These are phyloP conservation scores for Penaeus vannamei DNA, from an alignment of 1,140 invertebrate genomes.

Conservation along the genomic window DNA sequence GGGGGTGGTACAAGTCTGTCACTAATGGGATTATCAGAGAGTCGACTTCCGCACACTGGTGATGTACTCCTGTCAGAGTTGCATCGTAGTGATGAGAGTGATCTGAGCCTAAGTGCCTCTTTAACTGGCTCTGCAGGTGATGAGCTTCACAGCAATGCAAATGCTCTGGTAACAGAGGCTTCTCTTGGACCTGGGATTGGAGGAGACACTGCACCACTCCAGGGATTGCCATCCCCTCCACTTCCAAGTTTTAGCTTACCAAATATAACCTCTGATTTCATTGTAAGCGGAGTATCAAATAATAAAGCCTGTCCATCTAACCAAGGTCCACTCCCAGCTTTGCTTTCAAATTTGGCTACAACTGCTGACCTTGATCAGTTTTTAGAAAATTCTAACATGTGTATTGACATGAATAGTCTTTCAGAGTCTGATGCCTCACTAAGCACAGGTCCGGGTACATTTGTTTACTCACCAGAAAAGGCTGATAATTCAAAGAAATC, in stretches of 20 bases:
- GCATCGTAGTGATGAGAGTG: constrained; percentile 60
- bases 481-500: constrained; percentile 51
- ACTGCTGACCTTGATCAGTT: constrained; percentile 63
- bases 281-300: constrained; percentile 40
- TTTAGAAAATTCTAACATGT: constrained; percentile 67
- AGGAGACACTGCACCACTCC: constrained; percentile 51
- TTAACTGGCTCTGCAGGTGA: constrained; percentile 35
- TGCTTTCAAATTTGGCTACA: constrained; percentile 54
- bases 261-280: constrained; percentile 54
- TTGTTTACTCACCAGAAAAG: constrained; percentile 62
- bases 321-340: constrained; percentile 39
- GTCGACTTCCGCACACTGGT: constrained; percentile 40
- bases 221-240: constrained; percentile 51
- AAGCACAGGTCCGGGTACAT: constrained; percentile 49
- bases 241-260: constrained; percentile 55
- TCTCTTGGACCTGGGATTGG: constrained; percentile 49
- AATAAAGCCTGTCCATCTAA: constrained; percentile 43
- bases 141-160: constrained; percentile 51
- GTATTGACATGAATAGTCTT: constrained; percentile 67
- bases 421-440: constrained; percentile 65
- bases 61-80: constrained; percentile 60
- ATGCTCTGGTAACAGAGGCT: constrained; percentile 39
- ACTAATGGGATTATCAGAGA: constrained; percentile 40
- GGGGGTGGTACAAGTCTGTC: constrained; percentile 23
- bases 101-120: constrained; percentile 52